phyloP scores from a whole-genome alignment of 2,797 vertebrate genomes.

The Brachyrhaphis roseni region DNA sequence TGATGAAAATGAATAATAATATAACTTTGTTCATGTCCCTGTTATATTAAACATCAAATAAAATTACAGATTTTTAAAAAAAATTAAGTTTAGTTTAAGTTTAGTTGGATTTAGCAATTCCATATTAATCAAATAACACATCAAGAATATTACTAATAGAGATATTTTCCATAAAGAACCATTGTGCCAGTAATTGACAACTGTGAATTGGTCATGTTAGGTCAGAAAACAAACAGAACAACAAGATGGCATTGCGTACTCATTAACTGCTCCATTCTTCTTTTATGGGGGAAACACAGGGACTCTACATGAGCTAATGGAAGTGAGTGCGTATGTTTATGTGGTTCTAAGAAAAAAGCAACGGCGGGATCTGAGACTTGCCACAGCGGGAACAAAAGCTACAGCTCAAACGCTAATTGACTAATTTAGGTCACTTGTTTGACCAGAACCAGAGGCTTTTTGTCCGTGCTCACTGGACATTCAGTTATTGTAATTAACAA shows the following conservation, averaged over 20 bases:
- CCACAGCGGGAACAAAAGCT: conserved; percentile 39
- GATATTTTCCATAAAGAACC: not conserved
- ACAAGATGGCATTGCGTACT: conserved; percentile 24
- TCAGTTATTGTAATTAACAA: conserved; percentile 57
- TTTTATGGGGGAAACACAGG: conserved; percentile 37
- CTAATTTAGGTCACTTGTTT: conserved; percentile 56
- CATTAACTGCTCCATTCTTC: conserved; percentile 45
- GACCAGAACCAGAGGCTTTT: conserved; percentile 52
- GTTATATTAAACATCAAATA: not conserved
- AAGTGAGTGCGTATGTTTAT: conserved; percentile 32
- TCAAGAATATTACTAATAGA: not conserved
- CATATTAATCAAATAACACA: not conserved
- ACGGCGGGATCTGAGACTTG: conserved; percentile 52
- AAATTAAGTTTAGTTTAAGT: too few relatives aligned
- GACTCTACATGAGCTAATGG: conserved; percentile 37
- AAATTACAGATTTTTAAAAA: too few relatives aligned
- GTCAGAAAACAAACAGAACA: conserved; percentile 37
- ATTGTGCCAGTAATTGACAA: conserved; percentile 8
- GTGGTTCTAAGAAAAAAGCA: conserved; percentile 22
- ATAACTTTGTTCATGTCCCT: not conserved
- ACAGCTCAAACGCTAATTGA: conserved; percentile 50
- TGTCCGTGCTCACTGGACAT: conserved; percentile 44
- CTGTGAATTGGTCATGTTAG: conserved; percentile 29
- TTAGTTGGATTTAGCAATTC: not conserved
- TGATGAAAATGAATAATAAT: not conserved